Conservation (phyloP, 2,888 invertebrate genomes). For the Halocaridina rubra region DNA sequence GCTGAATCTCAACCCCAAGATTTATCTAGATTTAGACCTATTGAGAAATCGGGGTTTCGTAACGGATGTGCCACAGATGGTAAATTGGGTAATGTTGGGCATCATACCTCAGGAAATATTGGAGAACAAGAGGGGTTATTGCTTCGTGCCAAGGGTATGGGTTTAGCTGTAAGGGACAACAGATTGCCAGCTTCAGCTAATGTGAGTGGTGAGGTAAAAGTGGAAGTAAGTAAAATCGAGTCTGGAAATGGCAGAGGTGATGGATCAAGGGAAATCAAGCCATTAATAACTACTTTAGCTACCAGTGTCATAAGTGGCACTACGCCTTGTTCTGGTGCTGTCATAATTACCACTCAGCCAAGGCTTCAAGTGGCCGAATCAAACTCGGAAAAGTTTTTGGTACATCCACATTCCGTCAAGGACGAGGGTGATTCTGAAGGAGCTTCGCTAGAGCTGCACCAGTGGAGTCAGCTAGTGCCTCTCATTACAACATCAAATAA, state of each 20-base stretch:
- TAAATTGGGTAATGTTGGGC: neutral
- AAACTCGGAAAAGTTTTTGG: slow-evolving; percentile 12
- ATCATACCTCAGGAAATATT: neutral
- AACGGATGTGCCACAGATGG: neutral
- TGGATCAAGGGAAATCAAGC: slow-evolving; percentile 14
- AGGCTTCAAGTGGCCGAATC: slow-evolving; percentile 48
- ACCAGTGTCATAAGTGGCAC: slow-evolving; percentile 19
- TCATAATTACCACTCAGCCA: slow-evolving; percentile 71
- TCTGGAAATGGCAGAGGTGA: neutral
- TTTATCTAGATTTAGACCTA: slow-evolving; percentile 43
- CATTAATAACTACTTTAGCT: slow-evolving; percentile 68
- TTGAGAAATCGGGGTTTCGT: slow-evolving; percentile 45
- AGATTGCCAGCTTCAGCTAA: neutral
- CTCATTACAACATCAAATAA: slow-evolving; percentile 55
- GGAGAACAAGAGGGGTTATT: slow-evolving; percentile 52
- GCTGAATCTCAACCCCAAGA: slow-evolving; percentile 39
- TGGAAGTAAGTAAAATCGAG: slow-evolving; percentile 17
- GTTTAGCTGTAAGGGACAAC: slow-evolving; percentile 28
- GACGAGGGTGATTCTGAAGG: slow-evolving; percentile 20
- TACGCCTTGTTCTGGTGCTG: slow-evolving; percentile 82
- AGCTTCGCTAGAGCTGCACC: slow-evolving; percentile 27
- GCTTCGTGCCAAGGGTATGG: slow-evolving; percentile 44
- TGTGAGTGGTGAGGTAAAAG: too few relatives aligned
- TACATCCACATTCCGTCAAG: slow-evolving; percentile 4
- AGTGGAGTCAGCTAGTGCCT: slow-evolving; percentile 61